Percentiles rank a stretch among this genome's conserved stretches.
phyloP scores from a whole-genome alignment of 2,888 invertebrate genomes.

The Cantharis nigra region DNA sequence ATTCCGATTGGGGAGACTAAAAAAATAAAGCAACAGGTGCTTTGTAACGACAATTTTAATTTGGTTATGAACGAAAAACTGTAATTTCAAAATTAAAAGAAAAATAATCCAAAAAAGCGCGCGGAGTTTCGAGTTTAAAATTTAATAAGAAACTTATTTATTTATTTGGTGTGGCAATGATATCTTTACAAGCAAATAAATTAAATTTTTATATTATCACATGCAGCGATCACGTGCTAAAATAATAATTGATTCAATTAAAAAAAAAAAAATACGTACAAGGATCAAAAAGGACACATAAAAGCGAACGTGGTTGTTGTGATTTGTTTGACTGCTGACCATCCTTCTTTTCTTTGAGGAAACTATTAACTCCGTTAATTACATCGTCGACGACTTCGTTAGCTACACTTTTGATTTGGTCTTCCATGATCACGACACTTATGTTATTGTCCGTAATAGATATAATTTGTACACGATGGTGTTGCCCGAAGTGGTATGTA shows the following conservation, averaged over 20 bases:
- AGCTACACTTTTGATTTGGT: slow-evolving; percentile 43
- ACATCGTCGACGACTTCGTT: slow-evolving; percentile 52
- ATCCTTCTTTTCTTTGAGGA: slow-evolving; percentile 41
- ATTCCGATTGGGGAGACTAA: neutral
- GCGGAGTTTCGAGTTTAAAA: neutral
- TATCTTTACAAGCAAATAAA: neutral
- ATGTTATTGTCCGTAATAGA: neutral
- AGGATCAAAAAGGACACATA: slow-evolving; percentile 59
- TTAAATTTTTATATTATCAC: neutral
- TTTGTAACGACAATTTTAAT: neutral
- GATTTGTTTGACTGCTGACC: slow-evolving; percentile 34
- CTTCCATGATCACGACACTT: slow-evolving; percentile 31
- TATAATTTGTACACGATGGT: slow-evolving; percentile 19
- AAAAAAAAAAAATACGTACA: slow-evolving; percentile 52
- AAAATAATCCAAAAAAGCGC: neutral
- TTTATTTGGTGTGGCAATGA: neutral
- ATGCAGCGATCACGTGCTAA: neutral
- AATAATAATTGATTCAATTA: neutral
- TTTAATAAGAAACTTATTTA: neutral
- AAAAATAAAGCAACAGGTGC: neutral
- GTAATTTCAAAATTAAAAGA: neutral
- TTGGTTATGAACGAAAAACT: neutral
- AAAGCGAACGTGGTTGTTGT: slow-evolving; percentile 51
- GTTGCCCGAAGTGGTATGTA: slow-evolving; percentile 21
- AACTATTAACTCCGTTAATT: slow-evolving; percentile 47